Base-by-base conservation (phyloP, 2,797 vertebrate genomes). In the Sebastes minor region DNA sequence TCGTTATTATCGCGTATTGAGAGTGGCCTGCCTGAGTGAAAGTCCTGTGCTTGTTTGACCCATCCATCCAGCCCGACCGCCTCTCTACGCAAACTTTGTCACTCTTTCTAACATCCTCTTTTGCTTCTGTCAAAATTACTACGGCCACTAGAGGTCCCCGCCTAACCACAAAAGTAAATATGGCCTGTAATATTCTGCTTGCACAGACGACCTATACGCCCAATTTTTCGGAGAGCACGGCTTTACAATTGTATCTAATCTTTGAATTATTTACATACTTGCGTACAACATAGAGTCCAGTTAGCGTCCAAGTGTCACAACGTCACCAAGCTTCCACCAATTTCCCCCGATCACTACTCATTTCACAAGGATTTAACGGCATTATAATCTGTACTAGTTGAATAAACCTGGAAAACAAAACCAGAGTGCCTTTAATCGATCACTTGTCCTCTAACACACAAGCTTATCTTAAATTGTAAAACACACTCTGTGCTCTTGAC, bases 301-400 rank as follows among this genome's bases (percentile, higher is more conserved):
- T 16, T 9, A n/a, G 35, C 2, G 2, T 6, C 0, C 9, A 12
- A 23, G 22, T 42, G 62, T 74, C 42, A 38, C 59, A 42, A 28
- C 14, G 18, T 71, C 61, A n/a, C 13, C 8, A 20, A 30, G 22
- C n/a, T 5, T 62, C 49, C 27, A 13, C 2, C 25, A 6, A 3
- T 27, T 27, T 66, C 38, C 23, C 2, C 1, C 38, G 6, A 20
- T 46, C 63, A 11, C 8, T 1, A 35, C 2, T 0, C 22, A 63
- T 12, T 23, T 56, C 13, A 49, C 1, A 1, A 11, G 16, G 12
- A 28, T 27, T 33, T 13, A 35, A 60, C 12, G 1, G 8, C 6
- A 2, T 8, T 14, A 4, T 2, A n/a, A 12, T 18, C 20, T 23
- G 0, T 20, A 4, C 5, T 1, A 6, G 20, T n/a, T 55, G 2